Evolutionary conservation across 2,797 vertebrate genomes (phyloP), one percentile per base, ranked within the genome.

Genomic region (Phoeniculus purpureus): DNA sequence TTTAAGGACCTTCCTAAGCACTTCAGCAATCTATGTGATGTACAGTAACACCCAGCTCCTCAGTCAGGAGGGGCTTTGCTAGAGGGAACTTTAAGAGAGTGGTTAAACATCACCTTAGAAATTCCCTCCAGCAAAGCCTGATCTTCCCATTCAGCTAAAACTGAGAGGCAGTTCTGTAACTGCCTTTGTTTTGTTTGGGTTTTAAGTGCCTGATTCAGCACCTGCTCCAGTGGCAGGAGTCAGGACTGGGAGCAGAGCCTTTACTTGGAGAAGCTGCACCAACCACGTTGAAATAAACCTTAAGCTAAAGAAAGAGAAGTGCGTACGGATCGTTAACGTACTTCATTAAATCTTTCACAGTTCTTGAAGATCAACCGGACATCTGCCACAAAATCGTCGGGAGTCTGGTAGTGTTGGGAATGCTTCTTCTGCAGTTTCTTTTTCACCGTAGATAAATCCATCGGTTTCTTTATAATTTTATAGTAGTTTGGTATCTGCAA

Each of bases 331-430:
- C 96, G 91, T 90, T 98, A 97, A 98, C 99, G 98, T 99, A 99
- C 99, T 99, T 99, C 99, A 91, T 99, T 99, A 98, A 99, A 99
- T 96, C 98, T 98, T 97, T 99, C 99, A 98, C 99, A 99, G 98
- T 99, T 99, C 97, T 98, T 98, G 98, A 99, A 99, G 97, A 99
- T 98, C 96, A 99, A 97, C 65, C 99, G 98, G 88, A 99, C 98
- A 34, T 99, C 98, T 2, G 98, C 98, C 95, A 99, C 99, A 97
- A 99, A 99, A 55, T 99, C 98, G 94, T 98, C 98, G 31, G 97
- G 96, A 84, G 95, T 98, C 94, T 98, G 98, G 97, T 99, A 99
- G 97, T 99, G 98, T 76, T 99, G 98, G 29, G 98, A 98, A 97
- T 99, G 99, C 34, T 98, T 98, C 90, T 98, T 97, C 94, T 99